Evolutionary conservation across 2,113 vertebrate genomes (phyloP), one percentile per base, ranked within the genome.

Genomic region (Platysternon megacephalum): DNA sequence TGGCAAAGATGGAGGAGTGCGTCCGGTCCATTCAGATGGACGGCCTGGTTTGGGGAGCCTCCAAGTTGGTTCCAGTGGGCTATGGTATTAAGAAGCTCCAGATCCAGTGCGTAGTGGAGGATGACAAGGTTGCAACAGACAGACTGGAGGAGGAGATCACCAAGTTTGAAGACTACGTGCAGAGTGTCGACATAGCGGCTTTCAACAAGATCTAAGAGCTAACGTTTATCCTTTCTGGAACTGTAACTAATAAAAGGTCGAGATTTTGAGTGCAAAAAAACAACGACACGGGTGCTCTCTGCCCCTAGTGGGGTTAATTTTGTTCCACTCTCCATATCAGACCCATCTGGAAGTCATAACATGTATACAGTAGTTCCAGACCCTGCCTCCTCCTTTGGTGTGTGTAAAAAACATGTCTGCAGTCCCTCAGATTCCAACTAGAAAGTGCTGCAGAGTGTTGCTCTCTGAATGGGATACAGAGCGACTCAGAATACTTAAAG

Each of bases 71-170:
- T 65, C 99, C 99, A 0, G 99, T 99, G 0, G 99, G 99, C 32
- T 99, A 99, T 0, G 99, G 99, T 81, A 99, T 99, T 97, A 99
- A 98, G 94, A 99, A 99, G 96, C 99, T 99, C 86, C 99, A 99
- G 98, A 99, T 99, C 97, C 99, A 98, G 95, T 99, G 99, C 0
- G 99, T 99, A 74, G 99, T 99, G 7, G 99, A 99, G 93, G 99
- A 99, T 0, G 99, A 99, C 93, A 99, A 99, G 96, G 99, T 99
- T 0, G 99, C 99, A 53, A 99, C 99, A 0, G 99, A 99, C 98
- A 98, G 99, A 88, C 98, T 99, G 95, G 99, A 99, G 90, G 99
- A 99, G 97, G 99, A 99, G 98, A 99, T 99, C 98, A 99, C 98
- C 96, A 99, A 99, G 92, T 99, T 99, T 46, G 99, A 99, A 96